Conservation (phyloP, 2,113 vertebrate species). For the Oryzias javanicus region DNA sequence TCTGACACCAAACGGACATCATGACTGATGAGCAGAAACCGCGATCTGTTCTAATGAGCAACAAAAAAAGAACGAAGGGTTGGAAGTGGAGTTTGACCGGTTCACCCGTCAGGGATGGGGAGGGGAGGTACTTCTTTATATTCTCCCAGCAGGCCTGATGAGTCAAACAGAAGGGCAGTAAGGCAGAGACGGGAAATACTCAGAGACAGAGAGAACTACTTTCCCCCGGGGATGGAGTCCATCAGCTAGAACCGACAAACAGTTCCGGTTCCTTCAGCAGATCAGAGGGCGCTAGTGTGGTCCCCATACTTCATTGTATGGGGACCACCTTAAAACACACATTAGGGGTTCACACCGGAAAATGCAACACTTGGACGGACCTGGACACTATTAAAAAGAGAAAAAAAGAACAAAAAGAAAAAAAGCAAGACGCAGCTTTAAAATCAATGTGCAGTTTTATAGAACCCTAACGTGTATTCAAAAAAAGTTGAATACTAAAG, state of each 20-base stretch:
- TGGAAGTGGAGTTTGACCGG: background rate
- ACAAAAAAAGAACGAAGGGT: background rate
- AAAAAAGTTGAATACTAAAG: too few relatives aligned
- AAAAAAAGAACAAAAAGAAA: too few relatives aligned
- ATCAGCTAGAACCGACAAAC: conserved; percentile 21
- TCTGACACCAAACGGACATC: conserved; percentile 20
- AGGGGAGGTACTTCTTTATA: conserved; percentile 16
- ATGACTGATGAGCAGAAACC: conserved; percentile 13
- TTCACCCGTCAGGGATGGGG: conserved; percentile 22
- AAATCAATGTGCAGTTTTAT: too few relatives aligned
- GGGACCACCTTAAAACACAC: background rate
- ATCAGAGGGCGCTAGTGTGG: too few relatives aligned
- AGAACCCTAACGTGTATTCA: too few relatives aligned
- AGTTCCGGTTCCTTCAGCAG: conserved; percentile 1
- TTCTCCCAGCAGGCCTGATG: conserved; percentile 23
- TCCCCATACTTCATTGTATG: background rate
- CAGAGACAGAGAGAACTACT: conserved; percentile 1
- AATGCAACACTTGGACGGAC: background rate
- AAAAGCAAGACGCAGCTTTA: too few relatives aligned
- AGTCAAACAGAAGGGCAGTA: conserved; percentile 43
- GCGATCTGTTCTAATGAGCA: conserved; percentile 24
- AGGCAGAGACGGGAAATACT: conserved; percentile 18
- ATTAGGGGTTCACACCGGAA: background rate
- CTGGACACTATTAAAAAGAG: too few relatives aligned
- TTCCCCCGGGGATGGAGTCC: conserved; percentile 32